Evolutionary conservation across 1,140 invertebrate genomes (phyloP).

Genomic region (Drosophila repletoides): DNA sequence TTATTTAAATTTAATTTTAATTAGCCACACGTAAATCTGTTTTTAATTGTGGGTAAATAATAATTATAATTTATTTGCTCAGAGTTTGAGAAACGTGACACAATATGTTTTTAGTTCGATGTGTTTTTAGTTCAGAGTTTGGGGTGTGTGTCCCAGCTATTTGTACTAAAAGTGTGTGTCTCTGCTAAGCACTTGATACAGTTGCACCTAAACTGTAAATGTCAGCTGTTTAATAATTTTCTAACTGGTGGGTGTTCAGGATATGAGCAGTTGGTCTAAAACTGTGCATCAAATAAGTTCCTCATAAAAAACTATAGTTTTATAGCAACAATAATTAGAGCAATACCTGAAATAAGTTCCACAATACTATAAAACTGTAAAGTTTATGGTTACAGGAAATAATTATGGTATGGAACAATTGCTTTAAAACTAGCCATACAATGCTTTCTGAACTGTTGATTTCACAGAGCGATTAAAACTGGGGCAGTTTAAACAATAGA

Average conservation of each 20-base stretch:
- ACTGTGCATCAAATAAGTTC: background rate
- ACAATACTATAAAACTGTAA: no score
- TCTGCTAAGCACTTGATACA: conserved; percentile 9
- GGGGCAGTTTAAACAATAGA: no score
- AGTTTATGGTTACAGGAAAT: no score
- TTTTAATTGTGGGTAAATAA: background rate
- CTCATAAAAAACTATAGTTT: no score
- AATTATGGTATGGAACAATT: no score
- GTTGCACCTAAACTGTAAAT: background rate
- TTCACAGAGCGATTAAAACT: conserved; percentile 11
- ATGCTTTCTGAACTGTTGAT: background rate
- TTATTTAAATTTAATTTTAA: background rate
- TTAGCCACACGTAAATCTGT: background rate
- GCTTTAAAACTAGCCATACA: no score
- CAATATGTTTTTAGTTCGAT: conserved; percentile 35
- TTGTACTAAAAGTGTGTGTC: background rate
- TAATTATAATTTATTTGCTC: background rate
- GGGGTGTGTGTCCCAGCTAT: conserved; percentile 7
- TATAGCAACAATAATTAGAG: no score
- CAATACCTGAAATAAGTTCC: no score
- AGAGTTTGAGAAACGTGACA: conserved; percentile 5
- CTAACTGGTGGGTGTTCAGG: background rate
- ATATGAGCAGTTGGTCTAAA: background rate
- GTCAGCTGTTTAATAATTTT: background rate
- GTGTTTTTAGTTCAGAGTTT: conserved; percentile 31